Percentiles rank a stretch among this genome's conserved stretches.
phyloP scores from a whole-genome alignment of 1,140 invertebrate species.

The Bombyx mandarina region DNA sequence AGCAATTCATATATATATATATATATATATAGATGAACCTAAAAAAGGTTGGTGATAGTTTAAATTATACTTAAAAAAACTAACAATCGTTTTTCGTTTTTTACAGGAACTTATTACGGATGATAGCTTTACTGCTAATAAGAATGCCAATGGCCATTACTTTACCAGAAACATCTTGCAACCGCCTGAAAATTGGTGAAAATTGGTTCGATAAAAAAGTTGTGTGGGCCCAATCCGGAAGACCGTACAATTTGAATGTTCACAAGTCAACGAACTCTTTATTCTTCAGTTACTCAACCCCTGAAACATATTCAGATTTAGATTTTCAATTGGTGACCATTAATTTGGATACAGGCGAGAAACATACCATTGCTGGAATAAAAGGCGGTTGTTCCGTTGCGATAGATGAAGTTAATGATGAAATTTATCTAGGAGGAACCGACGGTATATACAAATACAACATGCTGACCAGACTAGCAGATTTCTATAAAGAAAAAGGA shows the following conservation, averaged over 20 bases:
- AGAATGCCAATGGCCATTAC: too few species aligned
- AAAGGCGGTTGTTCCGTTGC: slow-evolving; percentile 39
- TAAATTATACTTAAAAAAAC: too few species aligned
- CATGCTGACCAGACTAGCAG: slow-evolving; percentile 36
- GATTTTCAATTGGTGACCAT: slow-evolving; percentile 42
- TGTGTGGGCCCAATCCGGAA: slow-evolving; percentile 27
- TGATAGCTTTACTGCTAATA: too few species aligned
- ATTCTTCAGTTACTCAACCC: slow-evolving; percentile 39
- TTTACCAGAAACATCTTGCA: slow-evolving; percentile 25
- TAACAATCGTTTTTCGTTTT: too few species aligned
- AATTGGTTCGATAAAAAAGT: slow-evolving; percentile 35
- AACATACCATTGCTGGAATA: slow-evolving; percentile 34
- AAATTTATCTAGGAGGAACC: slow-evolving; percentile 42
- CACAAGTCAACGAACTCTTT: slow-evolving; percentile 36
- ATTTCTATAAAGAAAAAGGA: slow-evolving; percentile 37
- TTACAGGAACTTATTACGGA: too few species aligned
- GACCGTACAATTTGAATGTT: slow-evolving; percentile 38
- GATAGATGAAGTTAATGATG: slow-evolving; percentile 39
- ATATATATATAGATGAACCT: too few species aligned
- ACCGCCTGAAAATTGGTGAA: slow-evolving; percentile 27
- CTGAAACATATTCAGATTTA: slow-evolving; percentile 33
- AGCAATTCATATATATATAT: too few species aligned
- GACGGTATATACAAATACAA: slow-evolving; percentile 54
- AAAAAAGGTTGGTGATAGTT: too few species aligned
- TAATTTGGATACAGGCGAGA: slow-evolving; percentile 36